These are phyloP conservation scores for Zaprionus africanus DNA, from an alignment of 1,140 invertebrate genomes.

Conservation along the genomic window DNA sequence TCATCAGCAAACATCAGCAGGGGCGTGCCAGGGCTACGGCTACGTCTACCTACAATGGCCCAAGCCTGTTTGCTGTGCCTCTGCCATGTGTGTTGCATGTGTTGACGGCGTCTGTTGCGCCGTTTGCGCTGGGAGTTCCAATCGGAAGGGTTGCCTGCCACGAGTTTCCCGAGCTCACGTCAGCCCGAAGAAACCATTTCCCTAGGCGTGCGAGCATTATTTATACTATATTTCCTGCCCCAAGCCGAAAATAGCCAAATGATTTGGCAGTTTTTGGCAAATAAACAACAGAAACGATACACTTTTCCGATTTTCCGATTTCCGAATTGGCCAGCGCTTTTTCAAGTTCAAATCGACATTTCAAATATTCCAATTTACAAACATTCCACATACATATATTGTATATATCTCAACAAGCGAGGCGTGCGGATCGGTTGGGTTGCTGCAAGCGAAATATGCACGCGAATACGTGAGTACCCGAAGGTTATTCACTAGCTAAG, in stretches of 20 bases:
- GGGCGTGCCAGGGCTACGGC: constrained; percentile 26
- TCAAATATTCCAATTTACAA: background rate
- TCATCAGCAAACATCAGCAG: constrained; percentile 40
- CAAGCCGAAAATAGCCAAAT: constrained; percentile 36
- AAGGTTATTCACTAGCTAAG: constrained; percentile 38
- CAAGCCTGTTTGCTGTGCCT: constrained; percentile 8
- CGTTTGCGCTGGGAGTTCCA: background rate
- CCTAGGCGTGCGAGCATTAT: constrained; percentile 14
- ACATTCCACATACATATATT: background rate
- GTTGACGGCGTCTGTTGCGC: constrained; percentile 27
- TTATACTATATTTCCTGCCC: constrained; percentile 40
- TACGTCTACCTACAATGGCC: constrained; percentile 54
- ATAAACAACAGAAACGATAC: constrained; percentile 17
- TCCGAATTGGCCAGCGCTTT: background rate
- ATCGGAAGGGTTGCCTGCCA: constrained; percentile 22
- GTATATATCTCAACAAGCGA: constrained; percentile 7
- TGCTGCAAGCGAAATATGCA: constrained; percentile 33
- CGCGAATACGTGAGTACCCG: constrained; percentile 47
- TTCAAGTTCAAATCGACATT: constrained; percentile 1
- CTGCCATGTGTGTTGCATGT: constrained; percentile 75
- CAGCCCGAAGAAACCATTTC: constrained; percentile 12
- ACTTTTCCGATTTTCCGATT: background rate
- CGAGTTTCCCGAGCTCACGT: constrained; percentile 29
- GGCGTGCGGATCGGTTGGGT: constrained; percentile 32
- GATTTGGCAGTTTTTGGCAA: constrained; percentile 54